phyloP scores from a whole-genome alignment of 2,888 invertebrate genomes.

The Autographa gamma region DNA sequence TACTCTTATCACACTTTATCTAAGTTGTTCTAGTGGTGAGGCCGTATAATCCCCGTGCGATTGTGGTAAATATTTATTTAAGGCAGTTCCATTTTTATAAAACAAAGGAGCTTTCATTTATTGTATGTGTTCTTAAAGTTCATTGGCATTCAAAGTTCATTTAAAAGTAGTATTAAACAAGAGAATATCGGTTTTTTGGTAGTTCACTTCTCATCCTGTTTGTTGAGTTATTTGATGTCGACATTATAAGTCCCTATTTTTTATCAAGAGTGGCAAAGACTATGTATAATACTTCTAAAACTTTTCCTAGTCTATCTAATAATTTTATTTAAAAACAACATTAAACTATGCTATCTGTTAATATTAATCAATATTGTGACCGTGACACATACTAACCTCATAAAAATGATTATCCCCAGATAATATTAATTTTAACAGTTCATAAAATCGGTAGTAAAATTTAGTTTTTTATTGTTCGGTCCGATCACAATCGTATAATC shows the following conservation, averaged over 20 bases:
- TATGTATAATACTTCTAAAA: too few species aligned
- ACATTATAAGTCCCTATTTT: too few species aligned
- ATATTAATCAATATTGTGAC: not conserved
- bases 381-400: not conserved
- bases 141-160: not conserved
- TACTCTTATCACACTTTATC: conserved; percentile 39
- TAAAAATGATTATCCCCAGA: not conserved
- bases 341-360: not conserved
- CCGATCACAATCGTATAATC: conserved; percentile 5
- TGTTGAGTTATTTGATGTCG: too few species aligned
- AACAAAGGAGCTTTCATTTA: not conserved
- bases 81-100: not conserved
- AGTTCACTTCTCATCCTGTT: too few species aligned
- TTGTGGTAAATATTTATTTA: conserved; percentile 29
- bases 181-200: too few species aligned
- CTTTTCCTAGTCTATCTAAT: too few species aligned
- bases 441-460: conserved; percentile 14
- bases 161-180: not conserved
- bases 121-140: not conserved
- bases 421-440: conserved; percentile 6
- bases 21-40: conserved; percentile 47
- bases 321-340: not conserved
- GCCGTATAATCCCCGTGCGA: conserved; percentile 66
- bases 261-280: too few species aligned
- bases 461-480: conserved; percentile 4